Conservation (phyloP, 2,888 invertebrate genomes). For the Norana najaformis region DNA sequence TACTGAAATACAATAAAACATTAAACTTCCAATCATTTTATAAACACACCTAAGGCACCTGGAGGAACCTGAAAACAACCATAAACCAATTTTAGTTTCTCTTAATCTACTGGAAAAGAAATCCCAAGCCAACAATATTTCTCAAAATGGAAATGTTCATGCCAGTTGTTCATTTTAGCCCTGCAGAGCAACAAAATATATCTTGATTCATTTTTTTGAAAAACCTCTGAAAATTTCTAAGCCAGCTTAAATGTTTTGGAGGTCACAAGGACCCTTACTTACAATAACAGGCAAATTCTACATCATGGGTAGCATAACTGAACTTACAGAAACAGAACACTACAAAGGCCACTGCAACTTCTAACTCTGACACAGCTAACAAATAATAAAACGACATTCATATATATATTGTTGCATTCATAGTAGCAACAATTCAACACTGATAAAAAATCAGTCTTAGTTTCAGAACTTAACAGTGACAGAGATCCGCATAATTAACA, state of each 20-base stretch:
- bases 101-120: background rate
- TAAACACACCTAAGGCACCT: background rate
- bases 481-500: too few relatives aligned
- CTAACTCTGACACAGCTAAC: background rate
- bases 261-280: too few relatives aligned
- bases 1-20: background rate
- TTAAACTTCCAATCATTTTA: background rate
- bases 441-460: too few relatives aligned
- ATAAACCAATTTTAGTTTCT: background rate
- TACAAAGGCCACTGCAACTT: too few relatives aligned
- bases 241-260: too few relatives aligned
- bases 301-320: too few relatives aligned
- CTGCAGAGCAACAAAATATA: background rate
- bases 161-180: background rate
- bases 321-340: too few relatives aligned
- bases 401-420: background rate
- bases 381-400: background rate
- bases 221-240: background rate
- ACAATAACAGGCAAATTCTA: too few relatives aligned
- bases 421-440: too few relatives aligned
- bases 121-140: background rate
- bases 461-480: too few relatives aligned
- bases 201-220: background rate
- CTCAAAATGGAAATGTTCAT: background rate
- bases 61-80: conserved; percentile 6